Evolutionary conservation across 2,888 invertebrate genomes (phyloP).

Genomic region (Flexamia atlantica): DNA sequence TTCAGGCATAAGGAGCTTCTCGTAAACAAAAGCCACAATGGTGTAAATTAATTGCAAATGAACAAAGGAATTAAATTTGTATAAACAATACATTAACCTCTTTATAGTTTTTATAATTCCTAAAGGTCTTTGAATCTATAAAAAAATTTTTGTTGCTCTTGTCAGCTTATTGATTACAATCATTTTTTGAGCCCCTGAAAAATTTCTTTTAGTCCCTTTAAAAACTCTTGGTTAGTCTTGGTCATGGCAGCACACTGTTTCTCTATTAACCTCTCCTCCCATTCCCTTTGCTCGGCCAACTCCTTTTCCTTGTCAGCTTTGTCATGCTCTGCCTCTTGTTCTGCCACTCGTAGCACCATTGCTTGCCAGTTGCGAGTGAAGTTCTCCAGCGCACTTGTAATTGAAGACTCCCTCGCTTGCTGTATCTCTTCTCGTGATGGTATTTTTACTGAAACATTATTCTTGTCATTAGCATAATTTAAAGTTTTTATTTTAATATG

Average conservation of each 20-base stretch:
- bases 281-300: neutral
- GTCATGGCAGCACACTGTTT: slow-evolving; percentile 31
- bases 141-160: too few species aligned
- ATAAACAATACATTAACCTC: too few species aligned
- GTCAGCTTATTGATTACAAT: neutral
- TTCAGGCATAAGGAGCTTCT: too few species aligned
- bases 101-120: too few species aligned
- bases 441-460: slow-evolving; percentile 11
- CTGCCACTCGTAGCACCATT: slow-evolving; percentile 15
- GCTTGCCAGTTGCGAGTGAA: slow-evolving; percentile 25
- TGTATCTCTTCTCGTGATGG: slow-evolving; percentile 12
- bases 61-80: too few species aligned
- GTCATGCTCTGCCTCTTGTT: slow-evolving; percentile 1
- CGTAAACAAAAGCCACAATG: too few species aligned
- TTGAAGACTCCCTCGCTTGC: slow-evolving; percentile 14
- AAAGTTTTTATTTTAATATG: too few species aligned
- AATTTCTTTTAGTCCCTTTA: neutral
- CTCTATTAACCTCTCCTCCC: slow-evolving; percentile 25
- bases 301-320: slow-evolving; percentile 9
- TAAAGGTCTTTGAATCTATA: too few species aligned
- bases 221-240: slow-evolving; percentile 10
- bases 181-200: neutral
- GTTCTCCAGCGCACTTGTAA: slow-evolving; percentile 12
- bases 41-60: too few species aligned
- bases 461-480: too few species aligned